phyloP scores from a whole-genome alignment of 2,888 invertebrate species.

The Sphecodes monilicornis region DNA sequence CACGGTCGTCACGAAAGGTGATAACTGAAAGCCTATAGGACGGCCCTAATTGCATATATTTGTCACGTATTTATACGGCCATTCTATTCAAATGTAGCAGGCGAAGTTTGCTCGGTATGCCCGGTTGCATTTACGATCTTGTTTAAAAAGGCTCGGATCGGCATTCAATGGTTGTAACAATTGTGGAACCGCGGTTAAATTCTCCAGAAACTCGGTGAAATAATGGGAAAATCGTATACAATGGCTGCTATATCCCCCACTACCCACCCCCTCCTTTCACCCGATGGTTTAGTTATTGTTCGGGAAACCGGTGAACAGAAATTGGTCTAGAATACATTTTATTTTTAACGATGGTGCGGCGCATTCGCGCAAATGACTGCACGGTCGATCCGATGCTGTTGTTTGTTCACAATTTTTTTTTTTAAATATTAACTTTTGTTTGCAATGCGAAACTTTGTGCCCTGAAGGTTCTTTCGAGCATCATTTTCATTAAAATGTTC shows the following conservation, averaged over 20 bases:
- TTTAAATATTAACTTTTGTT: neutral
- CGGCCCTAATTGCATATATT: conserved; percentile 54
- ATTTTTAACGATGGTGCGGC: neutral
- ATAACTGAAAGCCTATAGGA: conserved; percentile 6
- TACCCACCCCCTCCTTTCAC: neutral
- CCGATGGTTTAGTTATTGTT: conserved; percentile 30
- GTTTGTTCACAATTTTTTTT: too few species aligned
- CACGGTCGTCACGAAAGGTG: neutral
- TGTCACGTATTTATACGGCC: conserved; percentile 49
- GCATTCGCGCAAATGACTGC: neutral
- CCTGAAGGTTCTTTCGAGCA: neutral
- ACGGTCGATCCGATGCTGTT: neutral
- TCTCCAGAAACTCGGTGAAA: conserved; percentile 35
- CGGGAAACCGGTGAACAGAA: neutral
- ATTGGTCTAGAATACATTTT: conserved; percentile 19
- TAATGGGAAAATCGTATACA: conserved; percentile 55
- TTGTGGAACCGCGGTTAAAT: conserved; percentile 28
- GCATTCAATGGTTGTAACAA: conserved; percentile 34
- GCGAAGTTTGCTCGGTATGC: neutral
- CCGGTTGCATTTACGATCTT: conserved; percentile 19
- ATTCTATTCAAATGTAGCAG: conserved; percentile 48
- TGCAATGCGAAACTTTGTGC: neutral
- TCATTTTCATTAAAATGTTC: neutral
- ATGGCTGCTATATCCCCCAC: neutral
- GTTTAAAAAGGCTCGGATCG: conserved; percentile 26